These are phyloP conservation scores for Dione juno DNA, from an alignment of 2,888 invertebrate species.

Conservation along the genomic window DNA sequence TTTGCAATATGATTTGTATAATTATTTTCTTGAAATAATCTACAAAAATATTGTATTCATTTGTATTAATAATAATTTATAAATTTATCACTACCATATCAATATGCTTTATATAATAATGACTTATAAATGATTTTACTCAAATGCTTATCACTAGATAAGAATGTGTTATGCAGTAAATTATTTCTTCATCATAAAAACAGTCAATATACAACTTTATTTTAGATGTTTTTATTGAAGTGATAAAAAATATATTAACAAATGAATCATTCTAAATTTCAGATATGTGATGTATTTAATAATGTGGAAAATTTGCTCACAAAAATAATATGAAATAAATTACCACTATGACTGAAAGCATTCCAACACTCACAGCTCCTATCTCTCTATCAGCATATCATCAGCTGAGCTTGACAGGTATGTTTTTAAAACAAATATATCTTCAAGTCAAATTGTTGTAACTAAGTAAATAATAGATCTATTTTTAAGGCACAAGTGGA, in stretches of 20 bases:
- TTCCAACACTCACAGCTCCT: slow-evolving; percentile 70
- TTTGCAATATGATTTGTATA: neutral
- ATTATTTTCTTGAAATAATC: neutral
- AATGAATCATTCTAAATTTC: neutral
- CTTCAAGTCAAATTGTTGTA: neutral
- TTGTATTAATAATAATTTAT: slow-evolving; percentile 3
- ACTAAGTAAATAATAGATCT: too few species aligned
- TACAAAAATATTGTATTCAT: neutral
- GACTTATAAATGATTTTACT: slow-evolving; percentile 19
- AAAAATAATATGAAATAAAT: slow-evolving; percentile 49
- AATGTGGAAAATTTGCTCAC: slow-evolving; percentile 39
- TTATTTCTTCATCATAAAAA: slow-evolving; percentile 9
- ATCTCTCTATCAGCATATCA: slow-evolving; percentile 78
- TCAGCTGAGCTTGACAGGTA: slow-evolving; percentile 78
- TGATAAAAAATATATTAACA: neutral
- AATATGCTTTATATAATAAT: slow-evolving; percentile 27
- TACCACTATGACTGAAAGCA: slow-evolving; percentile 74
- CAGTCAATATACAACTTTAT: slow-evolving; percentile 1
- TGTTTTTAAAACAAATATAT: slow-evolving; percentile 36
- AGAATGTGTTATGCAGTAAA: slow-evolving; percentile 9
- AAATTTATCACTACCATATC: slow-evolving; percentile 13
- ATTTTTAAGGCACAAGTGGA: neutral
- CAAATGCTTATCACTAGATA: slow-evolving; percentile 29
- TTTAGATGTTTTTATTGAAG: neutral
- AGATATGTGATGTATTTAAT: slow-evolving; percentile 23